A percentile compares a stretch with the other conserved stretches of the same genome.
Evolutionary conservation across 1,140 invertebrate species (phyloP).

Genomic region (Ylistrum balloti): DNA sequence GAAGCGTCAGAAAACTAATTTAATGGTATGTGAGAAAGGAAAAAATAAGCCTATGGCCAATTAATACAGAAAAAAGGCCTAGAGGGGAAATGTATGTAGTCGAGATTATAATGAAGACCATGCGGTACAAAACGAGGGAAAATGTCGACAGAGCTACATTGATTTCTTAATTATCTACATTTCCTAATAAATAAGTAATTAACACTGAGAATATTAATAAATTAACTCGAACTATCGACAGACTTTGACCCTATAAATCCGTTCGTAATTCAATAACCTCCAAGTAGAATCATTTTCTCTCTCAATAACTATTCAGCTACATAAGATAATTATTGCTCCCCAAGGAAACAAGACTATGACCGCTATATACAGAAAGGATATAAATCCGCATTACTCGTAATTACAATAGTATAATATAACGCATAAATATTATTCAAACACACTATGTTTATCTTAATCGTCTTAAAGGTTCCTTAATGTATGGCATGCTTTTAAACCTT

Average conservation of each 20-base stretch:
- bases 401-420: too few relatives aligned
- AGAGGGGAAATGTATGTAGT: background rate
- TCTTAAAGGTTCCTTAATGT: too few relatives aligned
- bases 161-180: slow-evolving; percentile 33
- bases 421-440: too few relatives aligned
- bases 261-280: background rate
- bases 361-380: background rate
- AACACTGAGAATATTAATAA: slow-evolving; percentile 8
- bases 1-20: slow-evolving; percentile 14
- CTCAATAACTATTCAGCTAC: background rate
- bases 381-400: background rate
- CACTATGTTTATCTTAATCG: too few relatives aligned
- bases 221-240: background rate
- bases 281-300: slow-evolving; percentile 5
- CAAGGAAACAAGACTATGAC: background rate
- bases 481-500: too few relatives aligned
- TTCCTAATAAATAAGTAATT: slow-evolving; percentile 17
- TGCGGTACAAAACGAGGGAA: background rate
- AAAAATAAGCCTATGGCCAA: slow-evolving; percentile 24
- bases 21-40: slow-evolving; percentile 18
- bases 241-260: slow-evolving; percentile 33
- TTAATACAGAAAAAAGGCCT: slow-evolving; percentile 1
- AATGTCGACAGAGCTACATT: background rate
- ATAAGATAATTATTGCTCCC: background rate
- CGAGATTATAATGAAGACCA: background rate